Base-by-base conservation (phyloP, 2,113 vertebrate species). In the Donacobius atricapilla region DNA sequence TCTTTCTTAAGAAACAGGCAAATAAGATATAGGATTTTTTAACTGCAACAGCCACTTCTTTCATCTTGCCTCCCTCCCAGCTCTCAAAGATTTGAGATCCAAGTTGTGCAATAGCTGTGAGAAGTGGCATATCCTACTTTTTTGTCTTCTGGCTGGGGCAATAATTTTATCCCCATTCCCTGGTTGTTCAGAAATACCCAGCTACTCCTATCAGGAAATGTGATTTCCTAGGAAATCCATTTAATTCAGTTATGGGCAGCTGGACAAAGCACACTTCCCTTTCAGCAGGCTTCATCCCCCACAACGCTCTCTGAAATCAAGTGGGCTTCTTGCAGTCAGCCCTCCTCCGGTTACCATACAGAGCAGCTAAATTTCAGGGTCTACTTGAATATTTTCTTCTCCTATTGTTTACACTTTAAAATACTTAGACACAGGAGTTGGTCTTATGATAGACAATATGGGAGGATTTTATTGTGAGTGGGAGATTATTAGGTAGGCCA, bases 1-100 rank as follows among this genome's bases (percentile, higher is more conserved):
- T 83, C 87, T 89, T 86, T 90, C 81, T 84, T 35, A 45, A 96
- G 90, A 91, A 95, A 83, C 48, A 90, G 60, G 42, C 75, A 77
- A 77, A 27, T 87, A 92, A 87, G 57, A 60, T 82, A 56, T 1
- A 31, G 45, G 40, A n/a, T 56, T 39, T 83, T 86, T 44, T 37
- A 95, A 48, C 30, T 80, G 27, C 35, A 92, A 70, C 54, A 86
- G 45, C 24, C 56, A 61, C 39, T 53, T 87, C 66, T 79, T 81
- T 78, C 42, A 37, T 45, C 66, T 72, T 73, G 42, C 30, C 30
- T 90, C 30, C 35, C 42, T 87, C 64, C 23, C 44, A 58, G 0
- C 40, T 70, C 65, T 71, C 45, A 54, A 77, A 73, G 33, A 30
- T 27, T 53, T 83, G 51, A 63, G 42, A 73, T 47, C 19, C 0